Evolutionary conservation across 2,888 invertebrate genomes (phyloP), one percentile per base, ranked within the genome.

Genomic region (Punctoribates punctum): DNA sequence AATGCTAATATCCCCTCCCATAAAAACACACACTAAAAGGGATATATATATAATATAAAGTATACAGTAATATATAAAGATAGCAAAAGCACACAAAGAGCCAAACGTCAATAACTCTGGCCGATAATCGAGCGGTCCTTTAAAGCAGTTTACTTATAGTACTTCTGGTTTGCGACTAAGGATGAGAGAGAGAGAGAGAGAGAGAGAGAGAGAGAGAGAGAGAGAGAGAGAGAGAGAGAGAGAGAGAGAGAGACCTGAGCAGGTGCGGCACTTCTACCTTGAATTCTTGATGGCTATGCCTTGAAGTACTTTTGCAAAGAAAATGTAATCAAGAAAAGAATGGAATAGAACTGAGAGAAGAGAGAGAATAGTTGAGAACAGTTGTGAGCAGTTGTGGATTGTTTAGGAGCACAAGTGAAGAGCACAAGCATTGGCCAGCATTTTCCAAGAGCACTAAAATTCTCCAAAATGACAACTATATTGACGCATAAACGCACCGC

Each of bases 301-400:
- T 70, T 34, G 17, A 20, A 70, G 70, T 70, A 70, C 20, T 70
- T 70, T 70, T 70, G 42, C 38, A 42, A 42, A 70, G 70, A 65
- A 70, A 70, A 70, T 70, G 70, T 70, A 70, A 70, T 70, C 70
- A 70, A 70, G 70, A 70, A 70, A 70, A 70, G 70, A 70, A 70
- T 70, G 25, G 42, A 65, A 23, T 17, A 13, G 42, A 42, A 11
- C 42, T 42, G 42, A 42, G 42, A 42, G 42, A 42, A 42, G 4
- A 38, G 17, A 38, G 65, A 65, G 65, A 27, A 62, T 62, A 62
- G 62, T 23, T 62, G 20, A 27, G 62, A 65, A 4, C 65, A 65
- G 34, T 65, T n/a, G 13, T 20, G 29, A 2, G 4, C 15, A n/a
- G n/a, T 9, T 38, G 34, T 13, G 17, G 25, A 65, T 13, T 29